phyloP scores from a whole-genome alignment of 2,888 invertebrate genomes.

The Cephus pulcher region DNA sequence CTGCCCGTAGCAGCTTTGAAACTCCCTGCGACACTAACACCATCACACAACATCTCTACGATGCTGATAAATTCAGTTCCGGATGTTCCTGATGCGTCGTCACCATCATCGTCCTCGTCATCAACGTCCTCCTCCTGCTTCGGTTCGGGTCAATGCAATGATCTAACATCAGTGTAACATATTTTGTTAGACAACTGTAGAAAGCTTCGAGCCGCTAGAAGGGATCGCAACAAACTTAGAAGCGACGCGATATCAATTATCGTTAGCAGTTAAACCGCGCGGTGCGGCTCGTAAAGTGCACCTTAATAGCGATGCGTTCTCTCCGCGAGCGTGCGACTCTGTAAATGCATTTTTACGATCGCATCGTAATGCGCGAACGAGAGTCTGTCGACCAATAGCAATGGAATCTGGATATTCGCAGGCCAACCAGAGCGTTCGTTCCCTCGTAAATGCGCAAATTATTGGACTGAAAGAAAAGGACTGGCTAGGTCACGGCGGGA shows the following conservation, averaged over 20 bases:
- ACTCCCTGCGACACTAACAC: neutral
- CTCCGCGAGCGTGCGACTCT: slow-evolving; percentile 13
- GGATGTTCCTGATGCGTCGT: neutral
- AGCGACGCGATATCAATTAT: slow-evolving; percentile 45
- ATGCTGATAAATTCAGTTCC: neutral
- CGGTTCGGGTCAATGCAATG: neutral
- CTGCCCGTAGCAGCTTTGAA: neutral
- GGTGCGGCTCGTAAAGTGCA: slow-evolving; percentile 39
- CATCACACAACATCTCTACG: neutral
- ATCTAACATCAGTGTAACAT: neutral
- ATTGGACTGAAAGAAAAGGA: neutral
- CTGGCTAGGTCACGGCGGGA: neutral
- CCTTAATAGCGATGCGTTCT: slow-evolving; percentile 17
- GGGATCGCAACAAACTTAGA: neutral
- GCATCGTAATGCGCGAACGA: neutral
- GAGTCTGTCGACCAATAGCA: neutral
- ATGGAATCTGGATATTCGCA: neutral
- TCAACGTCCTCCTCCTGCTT: neutral
- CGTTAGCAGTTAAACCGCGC: slow-evolving; percentile 47
- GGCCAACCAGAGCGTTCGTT: neutral
- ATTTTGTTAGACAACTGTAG: neutral
- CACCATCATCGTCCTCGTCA: neutral
- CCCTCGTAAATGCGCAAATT: neutral
- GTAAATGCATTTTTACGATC: slow-evolving; percentile 10
- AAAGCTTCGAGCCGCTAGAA: neutral